Evolutionary conservation across 1,140 invertebrate genomes (phyloP), one percentile per base, ranked within the genome.

Genomic region (honey bee (Apis mellifera)): DNA sequence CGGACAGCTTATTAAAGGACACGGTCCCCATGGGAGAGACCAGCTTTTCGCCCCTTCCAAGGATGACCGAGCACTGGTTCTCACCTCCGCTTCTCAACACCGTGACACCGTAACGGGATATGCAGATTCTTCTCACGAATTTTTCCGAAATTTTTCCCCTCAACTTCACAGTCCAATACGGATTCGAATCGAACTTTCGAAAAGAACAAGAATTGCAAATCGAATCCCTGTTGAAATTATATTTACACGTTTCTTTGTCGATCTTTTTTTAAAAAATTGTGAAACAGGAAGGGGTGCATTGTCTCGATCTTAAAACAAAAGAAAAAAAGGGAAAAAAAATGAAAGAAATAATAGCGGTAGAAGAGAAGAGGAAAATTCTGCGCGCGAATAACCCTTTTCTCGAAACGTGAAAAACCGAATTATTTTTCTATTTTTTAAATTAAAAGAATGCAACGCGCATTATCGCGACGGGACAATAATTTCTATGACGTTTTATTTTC

Each of bases 1-100:
- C 65, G 65, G 78, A 82, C 82, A 86, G 87, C 79, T 88, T 86
- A 86, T 88, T 86, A 89, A 87, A 90, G 79, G 65, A 84, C 74
- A 75, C 68, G 70, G 70, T 85, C 57, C 83, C 84, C 60, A 79
- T 75, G 79, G 65, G 76, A 84, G 52, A 82, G 62, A 71, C 74
- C 76, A 73, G 78, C 84, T 62, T 84, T 75, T 59, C 78, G 57
- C 77, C 82, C 82, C 82, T 85, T 60, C 59, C 54, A 59, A 74
- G 70, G 69, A 87, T 90, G 86, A 89, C 88, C 85, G 82, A 82
- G 90, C 85, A 83, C 1, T 42, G 32, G 32, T 42, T 42, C 32
- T 42, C 57, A 59, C 23, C 60, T 26, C 78, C 13, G 26, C 64
- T 9, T 19, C 26, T 19, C 26, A 32, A 7, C 57, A 55, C 15